These are phyloP conservation scores for Cerastis leucographa DNA, from an alignment of 2,888 invertebrate genomes.

Conservation along the genomic window DNA sequence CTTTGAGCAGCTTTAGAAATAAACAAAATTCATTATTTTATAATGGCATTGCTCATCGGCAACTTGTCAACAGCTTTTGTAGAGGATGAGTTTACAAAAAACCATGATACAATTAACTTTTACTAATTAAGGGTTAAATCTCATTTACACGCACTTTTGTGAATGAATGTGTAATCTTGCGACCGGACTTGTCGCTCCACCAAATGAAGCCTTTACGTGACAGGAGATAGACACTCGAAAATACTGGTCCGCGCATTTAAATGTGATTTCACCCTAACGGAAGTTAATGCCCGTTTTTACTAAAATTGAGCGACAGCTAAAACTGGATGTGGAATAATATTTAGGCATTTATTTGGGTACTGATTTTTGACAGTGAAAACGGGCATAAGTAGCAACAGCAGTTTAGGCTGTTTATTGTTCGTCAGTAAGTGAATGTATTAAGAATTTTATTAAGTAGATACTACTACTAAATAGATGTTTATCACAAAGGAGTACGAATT, in stretches of 20 bases:
- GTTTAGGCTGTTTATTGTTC: no score
- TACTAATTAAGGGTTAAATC: not conserved
- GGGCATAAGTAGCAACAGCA: no score
- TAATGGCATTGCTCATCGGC: not conserved
- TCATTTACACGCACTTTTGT: not conserved
- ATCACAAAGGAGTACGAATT: no score
- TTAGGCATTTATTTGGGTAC: no score
- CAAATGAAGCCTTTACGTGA: not conserved
- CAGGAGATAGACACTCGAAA: not conserved
- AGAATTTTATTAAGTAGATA: no score
- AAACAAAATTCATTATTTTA: constrained; percentile 1
- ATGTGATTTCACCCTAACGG: not conserved
- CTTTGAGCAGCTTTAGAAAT: constrained; percentile 86
- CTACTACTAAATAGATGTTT: no score
- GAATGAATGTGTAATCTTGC: not conserved
- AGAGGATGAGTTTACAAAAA: not conserved
- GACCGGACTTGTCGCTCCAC: not conserved
- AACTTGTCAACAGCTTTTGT: not conserved
- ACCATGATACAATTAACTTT: not conserved
- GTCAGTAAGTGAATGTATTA: no score
- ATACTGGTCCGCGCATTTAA: not conserved
- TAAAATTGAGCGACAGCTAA: no score
- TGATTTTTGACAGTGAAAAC: no score
- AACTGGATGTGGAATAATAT: no score
- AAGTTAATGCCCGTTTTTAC: not conserved